Conservation (phyloP, 2,113 vertebrate genomes). For the Megalops atlanticus region DNA sequence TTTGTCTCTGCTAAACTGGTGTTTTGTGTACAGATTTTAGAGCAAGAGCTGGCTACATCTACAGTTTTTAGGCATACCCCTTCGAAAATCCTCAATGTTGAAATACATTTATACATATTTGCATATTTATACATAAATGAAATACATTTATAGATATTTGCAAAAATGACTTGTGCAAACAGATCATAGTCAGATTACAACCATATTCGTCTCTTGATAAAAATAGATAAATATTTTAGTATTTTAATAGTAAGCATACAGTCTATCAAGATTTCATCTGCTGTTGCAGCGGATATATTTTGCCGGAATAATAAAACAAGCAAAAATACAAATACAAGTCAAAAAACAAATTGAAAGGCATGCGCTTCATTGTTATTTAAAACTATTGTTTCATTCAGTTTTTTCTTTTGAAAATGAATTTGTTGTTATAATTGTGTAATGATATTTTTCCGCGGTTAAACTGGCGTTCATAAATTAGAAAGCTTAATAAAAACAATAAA, state of each 20-base stretch:
- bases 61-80: not conserved
- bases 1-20: not conserved
- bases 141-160: not conserved
- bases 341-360: not conserved
- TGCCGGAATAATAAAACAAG: not conserved
- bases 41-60: no score
- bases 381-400: not conserved
- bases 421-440: constrained; percentile 13
- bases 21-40: not conserved
- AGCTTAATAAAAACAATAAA: constrained; percentile 7
- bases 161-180: no score
- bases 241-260: no score
- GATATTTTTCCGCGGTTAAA: constrained; percentile 5
- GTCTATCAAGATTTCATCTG: no score
- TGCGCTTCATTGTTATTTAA: constrained; percentile 24
- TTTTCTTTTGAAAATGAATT: constrained; percentile 15
- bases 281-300: not conserved
- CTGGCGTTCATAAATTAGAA: constrained; percentile 24
- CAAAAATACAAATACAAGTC: not conserved
- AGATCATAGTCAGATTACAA: not conserved
- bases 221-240: not conserved
- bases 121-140: no score
- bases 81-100: not conserved
- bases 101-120: not conserved
- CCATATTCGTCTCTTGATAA: not conserved